Evolutionary conservation across 2,888 invertebrate species (phyloP).

Genomic region (Lasioglossum zephyrum): DNA sequence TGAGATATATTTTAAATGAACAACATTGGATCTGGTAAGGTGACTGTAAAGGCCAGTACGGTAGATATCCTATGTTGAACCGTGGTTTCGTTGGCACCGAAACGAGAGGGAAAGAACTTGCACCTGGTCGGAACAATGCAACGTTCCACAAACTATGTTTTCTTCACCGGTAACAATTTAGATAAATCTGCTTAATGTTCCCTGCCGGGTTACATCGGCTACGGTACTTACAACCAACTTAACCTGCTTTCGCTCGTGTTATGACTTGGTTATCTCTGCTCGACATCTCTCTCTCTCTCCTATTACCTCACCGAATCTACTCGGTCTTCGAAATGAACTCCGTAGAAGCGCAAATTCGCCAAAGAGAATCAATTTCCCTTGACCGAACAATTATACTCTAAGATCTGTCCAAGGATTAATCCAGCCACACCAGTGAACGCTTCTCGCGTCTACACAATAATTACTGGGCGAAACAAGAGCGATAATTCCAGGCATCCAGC

Average conservation of each 20-base stretch:
- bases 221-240: background rate
- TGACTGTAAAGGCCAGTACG: background rate
- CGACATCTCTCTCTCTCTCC: background rate
- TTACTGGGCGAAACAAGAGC: background rate
- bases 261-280: background rate
- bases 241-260: background rate
- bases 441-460: background rate
- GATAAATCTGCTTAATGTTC: conserved; percentile 5
- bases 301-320: background rate
- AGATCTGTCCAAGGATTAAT: background rate
- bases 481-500: background rate
- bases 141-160: no score
- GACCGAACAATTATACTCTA: background rate
- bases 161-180: background rate
- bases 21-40: background rate
- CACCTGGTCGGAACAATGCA: background rate
- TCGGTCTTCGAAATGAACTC: background rate
- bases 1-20: no score
- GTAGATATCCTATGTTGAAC: no score
- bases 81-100: background rate
- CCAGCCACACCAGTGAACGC: background rate
- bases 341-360: background rate
- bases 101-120: background rate
- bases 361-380: background rate
- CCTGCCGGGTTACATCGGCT: conserved; percentile 1